Evolutionary conservation across 1,140 invertebrate species (phyloP).

Genomic region (Nixonia krombeini): DNA sequence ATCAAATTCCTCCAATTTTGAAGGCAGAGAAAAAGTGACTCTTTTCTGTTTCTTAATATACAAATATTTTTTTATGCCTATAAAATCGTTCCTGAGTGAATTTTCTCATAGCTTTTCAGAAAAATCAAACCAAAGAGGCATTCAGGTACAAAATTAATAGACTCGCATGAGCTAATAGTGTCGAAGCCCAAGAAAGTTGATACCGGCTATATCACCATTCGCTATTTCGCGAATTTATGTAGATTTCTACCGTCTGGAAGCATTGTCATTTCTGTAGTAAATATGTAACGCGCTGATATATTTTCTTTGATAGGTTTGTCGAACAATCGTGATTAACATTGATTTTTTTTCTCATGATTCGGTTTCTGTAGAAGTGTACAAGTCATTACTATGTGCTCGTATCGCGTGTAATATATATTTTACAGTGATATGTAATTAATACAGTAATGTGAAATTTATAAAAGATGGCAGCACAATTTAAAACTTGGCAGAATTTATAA

Average conservation of each 20-base stretch:
- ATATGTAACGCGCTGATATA: too few relatives aligned
- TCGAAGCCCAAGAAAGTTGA: conserved; percentile 42
- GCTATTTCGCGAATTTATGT: conserved; percentile 26
- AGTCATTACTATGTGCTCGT: too few relatives aligned
- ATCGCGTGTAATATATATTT: too few relatives aligned
- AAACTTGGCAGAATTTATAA: too few relatives aligned
- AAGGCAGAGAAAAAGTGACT: too few relatives aligned
- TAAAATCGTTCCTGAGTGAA: conserved; percentile 57
- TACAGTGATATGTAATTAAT: too few relatives aligned
- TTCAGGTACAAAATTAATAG: conserved; percentile 63
- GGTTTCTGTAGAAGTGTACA: too few relatives aligned
- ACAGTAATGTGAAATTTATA: too few relatives aligned
- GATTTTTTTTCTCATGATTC: too few relatives aligned
- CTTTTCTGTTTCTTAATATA: conserved; percentile 19
- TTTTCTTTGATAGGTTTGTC: background rate
- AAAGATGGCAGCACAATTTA: too few relatives aligned
- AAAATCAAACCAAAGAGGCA: conserved; percentile 57
- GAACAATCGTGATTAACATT: too few relatives aligned
- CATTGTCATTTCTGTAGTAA: conserved; percentile 37
- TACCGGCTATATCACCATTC: conserved; percentile 18
- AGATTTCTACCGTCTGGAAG: conserved; percentile 54
- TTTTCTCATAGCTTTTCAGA: conserved; percentile 37
- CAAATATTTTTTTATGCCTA: conserved; percentile 27
- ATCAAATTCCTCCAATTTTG: conserved; percentile 18
- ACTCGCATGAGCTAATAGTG: conserved; percentile 43